Conservation (phyloP, 2,113 vertebrate genomes). For the Narcine bancroftii region DNA sequence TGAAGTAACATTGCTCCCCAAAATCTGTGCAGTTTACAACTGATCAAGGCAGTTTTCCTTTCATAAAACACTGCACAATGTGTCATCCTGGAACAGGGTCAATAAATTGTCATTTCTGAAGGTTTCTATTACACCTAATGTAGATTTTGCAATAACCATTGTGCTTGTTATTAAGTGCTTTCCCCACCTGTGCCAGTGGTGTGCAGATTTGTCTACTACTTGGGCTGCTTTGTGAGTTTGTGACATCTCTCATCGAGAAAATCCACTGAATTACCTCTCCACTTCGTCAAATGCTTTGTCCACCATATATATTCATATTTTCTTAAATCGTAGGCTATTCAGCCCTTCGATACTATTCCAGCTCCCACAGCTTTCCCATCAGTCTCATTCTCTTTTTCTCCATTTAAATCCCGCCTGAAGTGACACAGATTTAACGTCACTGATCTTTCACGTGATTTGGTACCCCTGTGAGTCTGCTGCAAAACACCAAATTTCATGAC, state of each 20-base stretch:
- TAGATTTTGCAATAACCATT: neutral
- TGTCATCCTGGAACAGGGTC: neutral
- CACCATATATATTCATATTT: neutral
- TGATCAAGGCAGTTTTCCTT: neutral
- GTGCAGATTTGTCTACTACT: neutral
- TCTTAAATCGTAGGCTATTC: no score
- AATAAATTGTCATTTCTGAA: neutral
- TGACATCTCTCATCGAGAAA: neutral
- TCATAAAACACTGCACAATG: neutral
- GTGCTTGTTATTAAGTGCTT: slow-evolving; percentile 1
- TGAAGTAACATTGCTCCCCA: neutral
- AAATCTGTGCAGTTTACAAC: neutral
- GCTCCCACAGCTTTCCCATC: no score
- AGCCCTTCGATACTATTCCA: no score
- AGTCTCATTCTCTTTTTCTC: no score
- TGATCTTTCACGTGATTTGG: no score
- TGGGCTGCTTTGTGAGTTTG: neutral
- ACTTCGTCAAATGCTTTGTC: neutral
- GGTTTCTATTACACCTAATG: neutral
- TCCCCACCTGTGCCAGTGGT: neutral
- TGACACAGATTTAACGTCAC: neutral
- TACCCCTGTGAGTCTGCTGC: no score
- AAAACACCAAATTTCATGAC: no score
- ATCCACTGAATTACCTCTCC: neutral
- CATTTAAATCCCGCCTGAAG: neutral